These are phyloP conservation scores for Sebastes itinus DNA, from an alignment of 2,797 vertebrate genomes.

Conservation along the genomic window DNA sequence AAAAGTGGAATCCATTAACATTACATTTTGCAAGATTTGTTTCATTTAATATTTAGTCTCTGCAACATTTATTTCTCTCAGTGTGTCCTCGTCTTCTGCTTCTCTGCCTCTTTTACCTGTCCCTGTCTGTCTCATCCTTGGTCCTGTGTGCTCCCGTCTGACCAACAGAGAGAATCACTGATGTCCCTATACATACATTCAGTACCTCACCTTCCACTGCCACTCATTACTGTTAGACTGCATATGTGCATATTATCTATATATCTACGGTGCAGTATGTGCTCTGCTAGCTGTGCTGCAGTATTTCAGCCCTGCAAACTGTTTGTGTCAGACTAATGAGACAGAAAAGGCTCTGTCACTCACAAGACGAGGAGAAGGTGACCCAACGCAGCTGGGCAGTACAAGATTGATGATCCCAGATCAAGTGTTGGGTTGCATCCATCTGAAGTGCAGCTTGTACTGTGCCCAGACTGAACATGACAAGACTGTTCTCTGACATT, in stretches of 20 bases:
- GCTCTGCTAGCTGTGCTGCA: not conserved
- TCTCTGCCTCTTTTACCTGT: not conserved
- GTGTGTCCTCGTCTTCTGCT: not conserved
- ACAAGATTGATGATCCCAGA: constrained; percentile 24
- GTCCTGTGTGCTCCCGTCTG: not conserved
- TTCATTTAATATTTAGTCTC: not conserved
- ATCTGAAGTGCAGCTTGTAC: constrained; percentile 8
- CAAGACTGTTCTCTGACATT: constrained; percentile 9
- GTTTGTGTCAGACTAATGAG: constrained; percentile 6
- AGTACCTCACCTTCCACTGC: not conserved
- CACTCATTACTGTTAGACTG: not conserved
- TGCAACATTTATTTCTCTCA: not conserved
- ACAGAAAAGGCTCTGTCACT: constrained; percentile 11
- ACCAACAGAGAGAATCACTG: not conserved
- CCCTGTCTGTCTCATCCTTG: not conserved
- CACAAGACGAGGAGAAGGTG: constrained; percentile 6
- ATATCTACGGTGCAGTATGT: not conserved
- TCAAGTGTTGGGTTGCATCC: constrained; percentile 20
- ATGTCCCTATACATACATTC: not conserved
- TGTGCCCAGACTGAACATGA: constrained; percentile 5
- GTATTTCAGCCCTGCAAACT: not conserved
- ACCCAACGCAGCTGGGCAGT: constrained; percentile 17
- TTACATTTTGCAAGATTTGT: not conserved
- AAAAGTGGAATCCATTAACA: constrained; percentile 6
- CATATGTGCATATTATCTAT: not conserved